Evolutionary conservation across 2,797 vertebrate genomes (phyloP), one percentile per base, ranked within the genome.

Genomic region (Scarus forsteni): DNA sequence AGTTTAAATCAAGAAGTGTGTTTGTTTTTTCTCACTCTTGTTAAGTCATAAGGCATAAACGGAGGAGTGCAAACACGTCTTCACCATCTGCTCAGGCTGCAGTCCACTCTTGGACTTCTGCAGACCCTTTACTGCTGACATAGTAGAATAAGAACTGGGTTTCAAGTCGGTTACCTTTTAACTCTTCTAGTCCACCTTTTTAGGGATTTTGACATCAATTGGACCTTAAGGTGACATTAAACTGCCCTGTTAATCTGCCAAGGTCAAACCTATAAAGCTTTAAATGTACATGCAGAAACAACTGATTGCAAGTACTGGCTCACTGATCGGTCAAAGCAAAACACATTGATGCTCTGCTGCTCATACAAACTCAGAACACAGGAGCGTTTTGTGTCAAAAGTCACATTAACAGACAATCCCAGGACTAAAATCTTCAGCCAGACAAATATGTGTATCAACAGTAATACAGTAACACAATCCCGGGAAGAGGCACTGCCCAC

Each of bases 381-480:
- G 6, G 40, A 42, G 10, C 3, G 38, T 44, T 14, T 6, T 44
- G 13, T 14, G 6, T 44, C 43, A 54, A 12, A 27, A 50, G 51
- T 35, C 62, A 36, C 19, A n/a, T 5, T 36, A 19, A 11, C 49
- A 14, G 56, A 52, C 39, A 27, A 12, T 18, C 27, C 50, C 42
- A 46, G 12, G 8, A 66, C 36, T 54, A 40, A 58, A 60, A 42
- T 49, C 34, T 63, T 64, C 64, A 60, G 66, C 42, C 35, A 54
- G 8, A 40, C 38, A 12, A 14, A 52, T n/a, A 58, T 19, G 48
- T 14, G 39, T 5, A 61, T 67, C 54, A 54, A 46, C 44, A 70
- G 16, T 8, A 71, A 15, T 84, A 85, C 76, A 85, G 75, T 86
- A 77, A 87, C 67, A 55, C 65, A 75, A 81, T 85, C 68, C 77